A percentile compares a stretch with the other conserved stretches of the same genome.
phyloP scores from a whole-genome alignment of 2,888 invertebrate genomes.

The Leucophora obtusa region DNA sequence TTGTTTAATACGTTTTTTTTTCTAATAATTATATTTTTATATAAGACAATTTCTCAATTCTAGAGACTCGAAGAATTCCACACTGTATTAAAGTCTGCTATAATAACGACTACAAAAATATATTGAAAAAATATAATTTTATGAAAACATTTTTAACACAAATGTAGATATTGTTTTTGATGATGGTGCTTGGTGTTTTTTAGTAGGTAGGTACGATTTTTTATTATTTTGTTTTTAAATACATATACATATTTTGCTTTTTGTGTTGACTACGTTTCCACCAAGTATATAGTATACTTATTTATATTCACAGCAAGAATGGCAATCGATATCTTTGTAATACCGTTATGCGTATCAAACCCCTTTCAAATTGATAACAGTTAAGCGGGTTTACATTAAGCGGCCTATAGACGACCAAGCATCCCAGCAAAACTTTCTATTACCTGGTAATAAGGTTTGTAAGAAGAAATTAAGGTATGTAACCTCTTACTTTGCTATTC shows the following conservation, averaged over 20 bases:
- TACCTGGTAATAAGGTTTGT: too few relatives aligned
- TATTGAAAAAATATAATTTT: not conserved
- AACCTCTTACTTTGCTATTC: too few relatives aligned
- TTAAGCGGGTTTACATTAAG: too few relatives aligned
- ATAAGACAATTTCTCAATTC: not conserved
- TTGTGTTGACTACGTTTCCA: not conserved
- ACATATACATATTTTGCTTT: slow-evolving; percentile 8
- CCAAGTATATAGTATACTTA: not conserved
- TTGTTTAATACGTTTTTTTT: not conserved
- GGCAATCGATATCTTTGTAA: too few relatives aligned
- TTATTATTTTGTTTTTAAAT: not conserved
- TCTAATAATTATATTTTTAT: not conserved
- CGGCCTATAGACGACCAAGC: too few relatives aligned
- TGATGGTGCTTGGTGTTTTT: slow-evolving; percentile 12
- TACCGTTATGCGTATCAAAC: too few relatives aligned
- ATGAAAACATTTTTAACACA: not conserved
- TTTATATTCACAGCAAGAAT: too few relatives aligned
- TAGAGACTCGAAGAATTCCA: slow-evolving; percentile 9
- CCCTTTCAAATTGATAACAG: too few relatives aligned
- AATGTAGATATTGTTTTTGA: slow-evolving; percentile 2
- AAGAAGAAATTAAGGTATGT: too few relatives aligned
- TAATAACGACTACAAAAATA: slow-evolving; percentile 9
- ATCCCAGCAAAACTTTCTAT: too few relatives aligned
- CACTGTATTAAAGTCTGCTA: slow-evolving; percentile 16
- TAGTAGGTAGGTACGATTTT: not conserved